These are phyloP conservation scores for Paramormyrops hopkinsi DNA, from an alignment of 2,797 vertebrate species.

Conservation along the genomic window DNA sequence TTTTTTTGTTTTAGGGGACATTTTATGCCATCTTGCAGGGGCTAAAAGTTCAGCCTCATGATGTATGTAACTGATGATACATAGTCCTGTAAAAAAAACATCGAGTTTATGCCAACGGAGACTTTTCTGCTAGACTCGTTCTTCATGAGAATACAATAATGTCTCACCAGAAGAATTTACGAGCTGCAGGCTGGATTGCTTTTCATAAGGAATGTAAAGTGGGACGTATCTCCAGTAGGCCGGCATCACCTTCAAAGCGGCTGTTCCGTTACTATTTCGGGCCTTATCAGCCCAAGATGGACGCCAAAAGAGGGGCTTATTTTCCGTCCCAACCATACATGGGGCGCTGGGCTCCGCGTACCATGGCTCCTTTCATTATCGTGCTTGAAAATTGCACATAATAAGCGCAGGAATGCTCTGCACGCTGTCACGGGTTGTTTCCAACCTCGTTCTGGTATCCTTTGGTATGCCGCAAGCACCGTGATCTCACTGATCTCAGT, in stretches of 20 bases:
- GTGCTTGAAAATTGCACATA: conserved; percentile 15
- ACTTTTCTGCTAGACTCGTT: not conserved
- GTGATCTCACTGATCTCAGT: conserved; percentile 45
- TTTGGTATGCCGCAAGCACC: not conserved
- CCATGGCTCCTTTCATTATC: conserved; percentile 12
- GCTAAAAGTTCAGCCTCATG: conserved; percentile 5
- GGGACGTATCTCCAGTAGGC: conserved; percentile 26
- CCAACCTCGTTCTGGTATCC: conserved; percentile 1
- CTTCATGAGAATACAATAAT: conserved; percentile 6
- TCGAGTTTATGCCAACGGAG: conserved; percentile 2
- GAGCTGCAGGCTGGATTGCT: not conserved
- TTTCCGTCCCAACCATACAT: conserved; percentile 47
- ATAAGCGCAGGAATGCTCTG: conserved; percentile 15
- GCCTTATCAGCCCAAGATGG: conserved; percentile 49
- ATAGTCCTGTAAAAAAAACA: not conserved
- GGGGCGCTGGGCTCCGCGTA: conserved; percentile 8
- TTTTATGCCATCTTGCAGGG: not conserved
- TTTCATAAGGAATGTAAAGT: conserved; percentile 13
- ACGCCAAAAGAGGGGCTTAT: conserved; percentile 53
- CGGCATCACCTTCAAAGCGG: not conserved
- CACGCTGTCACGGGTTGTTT: conserved; percentile 7
- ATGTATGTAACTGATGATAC: conserved; percentile 1
- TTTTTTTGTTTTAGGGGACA: conserved; percentile 13
- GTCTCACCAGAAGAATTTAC: not conserved
- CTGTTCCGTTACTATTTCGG: conserved; percentile 18